Conservation (phyloP, 2,888 invertebrate genomes). For the Parnassius orleans region DNA sequence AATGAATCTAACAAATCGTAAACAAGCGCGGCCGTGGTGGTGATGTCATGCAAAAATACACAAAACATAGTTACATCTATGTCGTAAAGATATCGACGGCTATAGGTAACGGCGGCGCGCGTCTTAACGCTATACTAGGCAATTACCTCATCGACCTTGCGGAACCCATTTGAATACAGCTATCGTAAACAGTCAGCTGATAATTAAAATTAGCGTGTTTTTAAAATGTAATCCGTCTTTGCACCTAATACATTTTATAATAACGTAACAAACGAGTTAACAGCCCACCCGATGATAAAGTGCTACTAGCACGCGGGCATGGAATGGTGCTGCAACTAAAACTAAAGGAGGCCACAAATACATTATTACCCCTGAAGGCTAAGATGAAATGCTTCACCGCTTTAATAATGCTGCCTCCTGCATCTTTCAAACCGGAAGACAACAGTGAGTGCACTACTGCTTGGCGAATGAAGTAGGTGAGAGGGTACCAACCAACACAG, state of each 20-base stretch:
- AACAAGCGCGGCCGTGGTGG: constrained; percentile 34
- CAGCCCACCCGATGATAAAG: too few species aligned
- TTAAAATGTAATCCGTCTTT: background rate
- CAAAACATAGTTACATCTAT: constrained; percentile 44
- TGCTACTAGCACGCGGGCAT: too few species aligned
- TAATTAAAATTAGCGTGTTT: constrained; percentile 38
- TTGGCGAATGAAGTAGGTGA: too few species aligned
- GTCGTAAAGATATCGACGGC: constrained; percentile 34
- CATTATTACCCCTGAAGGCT: background rate
- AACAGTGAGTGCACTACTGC: too few species aligned
- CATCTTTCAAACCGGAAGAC: background rate
- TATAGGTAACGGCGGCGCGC: constrained; percentile 45
- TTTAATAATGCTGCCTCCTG: background rate
- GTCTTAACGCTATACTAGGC: constrained; percentile 68
- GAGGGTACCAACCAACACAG: too few species aligned
- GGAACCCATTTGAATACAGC: constrained; percentile 51
- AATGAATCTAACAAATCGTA: constrained; percentile 11
- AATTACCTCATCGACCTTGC: constrained; percentile 79
- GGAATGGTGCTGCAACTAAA: too few species aligned
- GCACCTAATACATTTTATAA: too few species aligned
- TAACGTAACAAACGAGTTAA: too few species aligned
- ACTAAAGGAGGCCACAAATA: background rate
- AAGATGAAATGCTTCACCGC: too few species aligned
- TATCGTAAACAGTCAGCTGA: constrained; percentile 60
- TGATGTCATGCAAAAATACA: constrained; percentile 69